These are phyloP conservation scores for Chionodraco myersi DNA, from an alignment of 2,113 vertebrate species.

Conservation along the genomic window DNA sequence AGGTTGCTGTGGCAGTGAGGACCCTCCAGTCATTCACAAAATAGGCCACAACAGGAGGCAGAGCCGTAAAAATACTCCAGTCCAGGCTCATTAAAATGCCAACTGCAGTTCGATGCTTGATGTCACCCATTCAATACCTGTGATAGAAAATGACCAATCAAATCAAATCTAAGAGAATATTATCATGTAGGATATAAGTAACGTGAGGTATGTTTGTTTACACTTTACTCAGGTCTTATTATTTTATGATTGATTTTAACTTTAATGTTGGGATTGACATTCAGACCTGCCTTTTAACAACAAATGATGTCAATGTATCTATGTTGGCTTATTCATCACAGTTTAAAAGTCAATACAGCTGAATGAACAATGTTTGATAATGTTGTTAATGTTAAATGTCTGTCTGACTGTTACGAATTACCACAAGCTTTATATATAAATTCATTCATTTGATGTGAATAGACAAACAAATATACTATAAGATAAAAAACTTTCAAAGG, in stretches of 20 bases:
- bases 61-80: conserved; percentile 54
- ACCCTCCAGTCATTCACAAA: conserved; percentile 76
- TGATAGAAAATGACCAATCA: neutral
- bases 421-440: neutral
- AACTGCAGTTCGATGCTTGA: conserved; percentile 67
- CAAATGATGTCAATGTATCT: no score
- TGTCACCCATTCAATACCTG: conserved; percentile 78
- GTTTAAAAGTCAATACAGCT: no score
- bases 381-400: no score
- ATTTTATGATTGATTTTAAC: no score
- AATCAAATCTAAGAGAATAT: neutral
- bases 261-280: no score
- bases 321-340: no score
- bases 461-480: no score
- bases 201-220: neutral
- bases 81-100: conserved; percentile 68
- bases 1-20: conserved; percentile 50
- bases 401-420: neutral
- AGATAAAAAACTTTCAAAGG: conserved; percentile 70
- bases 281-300: no score
- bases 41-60: conserved; percentile 71
- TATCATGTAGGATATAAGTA: neutral
- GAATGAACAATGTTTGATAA: no score
- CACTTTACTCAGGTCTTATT: neutral
- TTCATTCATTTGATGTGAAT: neutral